phyloP scores from a whole-genome alignment of 1,140 invertebrate genomes.

The Homalodisca vitripennis region DNA sequence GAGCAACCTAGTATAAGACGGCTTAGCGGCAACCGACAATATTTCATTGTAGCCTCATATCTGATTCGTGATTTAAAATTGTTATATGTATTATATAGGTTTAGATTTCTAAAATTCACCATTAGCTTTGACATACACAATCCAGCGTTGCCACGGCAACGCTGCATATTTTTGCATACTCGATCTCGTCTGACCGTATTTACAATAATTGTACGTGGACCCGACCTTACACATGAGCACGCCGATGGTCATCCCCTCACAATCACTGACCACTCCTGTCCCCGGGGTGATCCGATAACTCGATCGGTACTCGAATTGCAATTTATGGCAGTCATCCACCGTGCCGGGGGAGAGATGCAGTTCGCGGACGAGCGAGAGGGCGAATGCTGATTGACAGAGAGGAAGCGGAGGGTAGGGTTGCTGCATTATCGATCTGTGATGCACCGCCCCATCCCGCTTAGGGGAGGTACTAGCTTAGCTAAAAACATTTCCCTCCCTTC shows the following conservation, averaged over 20 bases:
- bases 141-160: no score
- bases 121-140: no score
- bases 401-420: not conserved
- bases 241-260: no score
- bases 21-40: no score
- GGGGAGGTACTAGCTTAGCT: slow-evolving; percentile 17
- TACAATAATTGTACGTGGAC: no score
- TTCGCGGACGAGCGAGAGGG: not conserved
- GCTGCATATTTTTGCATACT: no score
- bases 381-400: not conserved
- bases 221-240: not conserved
- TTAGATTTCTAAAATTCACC: no score
- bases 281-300: not conserved
- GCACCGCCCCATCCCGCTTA: slow-evolving; percentile 1
- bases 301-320: slow-evolving; percentile 9
- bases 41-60: no score
- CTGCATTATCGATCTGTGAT: slow-evolving; percentile 12
- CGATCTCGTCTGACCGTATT: no score
- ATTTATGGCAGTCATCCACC: slow-evolving; percentile 20
- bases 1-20: no score
- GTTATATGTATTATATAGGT: no score
- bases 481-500: slow-evolving; percentile 9
- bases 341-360: not conserved
- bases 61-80: no score
- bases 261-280: not conserved